Evolutionary conservation across 1,140 invertebrate species (phyloP).

Genomic region (Nasonia vitripennis): DNA sequence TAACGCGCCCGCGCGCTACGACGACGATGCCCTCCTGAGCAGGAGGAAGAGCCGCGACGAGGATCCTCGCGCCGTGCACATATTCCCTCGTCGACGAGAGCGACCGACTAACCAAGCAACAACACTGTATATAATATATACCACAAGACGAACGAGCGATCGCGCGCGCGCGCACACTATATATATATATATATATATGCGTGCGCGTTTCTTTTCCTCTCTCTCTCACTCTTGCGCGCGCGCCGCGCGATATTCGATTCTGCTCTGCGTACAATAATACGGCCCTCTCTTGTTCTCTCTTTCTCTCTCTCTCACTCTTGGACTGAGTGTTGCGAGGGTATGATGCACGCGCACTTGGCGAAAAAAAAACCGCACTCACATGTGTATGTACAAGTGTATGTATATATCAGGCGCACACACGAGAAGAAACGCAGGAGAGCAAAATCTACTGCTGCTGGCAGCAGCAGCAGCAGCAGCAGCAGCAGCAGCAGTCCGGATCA

Average conservation of each 20-base stretch:
- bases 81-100: slow-evolving; percentile 8
- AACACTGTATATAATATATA: not conserved
- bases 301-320: not conserved
- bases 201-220: not conserved
- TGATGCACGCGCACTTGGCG: slow-evolving; percentile 20
- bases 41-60: not conserved
- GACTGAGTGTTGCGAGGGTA: not conserved
- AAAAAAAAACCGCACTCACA: slow-evolving; percentile 5
- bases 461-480: not conserved
- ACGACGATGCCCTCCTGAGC: slow-evolving; percentile 4
- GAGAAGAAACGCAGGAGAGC: not conserved
- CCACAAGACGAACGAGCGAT: not conserved
- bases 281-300: not conserved
- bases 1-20: slow-evolving; percentile 20
- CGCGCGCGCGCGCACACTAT: not conserved
- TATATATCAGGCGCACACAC: not conserved
- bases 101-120: not conserved
- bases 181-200: not conserved
- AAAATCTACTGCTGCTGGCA: slow-evolving; percentile 1
- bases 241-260: slow-evolving; percentile 1
- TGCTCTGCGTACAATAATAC: not conserved
- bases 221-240: no score
- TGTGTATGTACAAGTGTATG: not conserved
- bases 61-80: slow-evolving; percentile 26
- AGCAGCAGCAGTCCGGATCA: slow-evolving; percentile 61